Conservation (phyloP, 35 echinoderm and acorn worm species). For the Ptychodera flava region DNA sequence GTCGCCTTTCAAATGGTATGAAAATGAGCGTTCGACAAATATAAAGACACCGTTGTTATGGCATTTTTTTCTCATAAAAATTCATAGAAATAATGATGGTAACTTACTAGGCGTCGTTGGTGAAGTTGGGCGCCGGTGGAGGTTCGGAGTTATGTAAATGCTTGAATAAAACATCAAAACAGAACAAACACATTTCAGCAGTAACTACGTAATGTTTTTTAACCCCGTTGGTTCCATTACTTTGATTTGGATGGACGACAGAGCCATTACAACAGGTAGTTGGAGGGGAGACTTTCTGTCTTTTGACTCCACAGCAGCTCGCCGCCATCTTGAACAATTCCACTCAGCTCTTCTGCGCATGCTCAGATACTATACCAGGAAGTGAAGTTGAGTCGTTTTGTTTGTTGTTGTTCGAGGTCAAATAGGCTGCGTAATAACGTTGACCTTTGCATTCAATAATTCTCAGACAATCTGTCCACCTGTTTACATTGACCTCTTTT, state of each 20-base stretch:
- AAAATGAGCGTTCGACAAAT: too few relatives aligned
- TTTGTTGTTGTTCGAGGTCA: neutral
- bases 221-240: neutral
- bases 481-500: too few relatives aligned
- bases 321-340: slow-evolving; percentile 94
- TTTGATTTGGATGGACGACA: slow-evolving; percentile 6
- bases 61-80: too few relatives aligned
- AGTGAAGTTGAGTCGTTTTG: neutral
- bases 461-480: neutral
- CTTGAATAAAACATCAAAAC: slow-evolving; percentile 89
- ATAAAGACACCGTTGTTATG: too few relatives aligned
- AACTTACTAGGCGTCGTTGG: slow-evolving; percentile 97
- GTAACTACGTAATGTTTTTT: slow-evolving; percentile 64
- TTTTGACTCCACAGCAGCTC: slow-evolving; percentile 98
- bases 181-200: slow-evolving; percentile 97
- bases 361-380: neutral
- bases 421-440: too few relatives aligned
- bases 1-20: too few relatives aligned
- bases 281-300: slow-evolving; percentile 95
- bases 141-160: slow-evolving; percentile 76
- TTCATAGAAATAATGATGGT: neutral
- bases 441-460: neutral
- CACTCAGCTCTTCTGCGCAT: neutral
- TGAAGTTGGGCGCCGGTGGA: slow-evolving; percentile 78
- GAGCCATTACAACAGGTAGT: slow-evolving; percentile 46